Evolutionary conservation across 1,140 invertebrate genomes (phyloP), one percentile per base, ranked within the genome.

Genomic region (Anastrepha obliqua): DNA sequence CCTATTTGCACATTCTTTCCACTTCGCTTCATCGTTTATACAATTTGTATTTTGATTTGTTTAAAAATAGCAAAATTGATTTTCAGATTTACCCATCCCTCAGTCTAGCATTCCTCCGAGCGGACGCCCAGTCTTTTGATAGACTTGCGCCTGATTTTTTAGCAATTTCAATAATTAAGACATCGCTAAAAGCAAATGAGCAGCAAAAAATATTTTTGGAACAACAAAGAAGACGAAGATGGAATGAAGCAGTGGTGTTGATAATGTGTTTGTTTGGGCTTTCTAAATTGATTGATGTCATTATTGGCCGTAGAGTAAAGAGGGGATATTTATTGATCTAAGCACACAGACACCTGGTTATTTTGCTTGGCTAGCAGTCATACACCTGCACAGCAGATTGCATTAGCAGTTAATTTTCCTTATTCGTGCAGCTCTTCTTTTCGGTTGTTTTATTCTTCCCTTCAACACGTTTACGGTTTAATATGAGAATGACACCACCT

Each of bases 241-340:
- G 47, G 8, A 20, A 81, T 81, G 20, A 47, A 7, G 44, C 44
- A 2, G 11, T 17, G 17, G 9, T 74, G 11, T 74, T 74, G 15
- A 17, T 74, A n/a, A 47, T 74, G 42, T 13, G 67, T 47, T 29
- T 29, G 29, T 29, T 29, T 29, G 29, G 29, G 29, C 29, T 29
- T 29, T 29, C 29, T 29, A 29, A 29, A 29, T 29, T 74, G 15
- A 17, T 17, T 62, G 60, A 62, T 17, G 60, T 8, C 60, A n/a
- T 29, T 47, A 44, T 47, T 47, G 13, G 42, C 65, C 11, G 11
- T 74, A n/a, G 29, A 39, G 42, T 74, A 17, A 17, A 47, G 17
- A 47, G 39, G 67, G 44, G 44, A 74, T 8, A 78, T 78, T 78
- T 81, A 81, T 55, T 81, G 20, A 47, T 55, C 55, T 55, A 81